Evolutionary conservation across 2,113 vertebrate species (phyloP), one percentile per base, ranked within the genome.

Genomic region (Albula goreensis): DNA sequence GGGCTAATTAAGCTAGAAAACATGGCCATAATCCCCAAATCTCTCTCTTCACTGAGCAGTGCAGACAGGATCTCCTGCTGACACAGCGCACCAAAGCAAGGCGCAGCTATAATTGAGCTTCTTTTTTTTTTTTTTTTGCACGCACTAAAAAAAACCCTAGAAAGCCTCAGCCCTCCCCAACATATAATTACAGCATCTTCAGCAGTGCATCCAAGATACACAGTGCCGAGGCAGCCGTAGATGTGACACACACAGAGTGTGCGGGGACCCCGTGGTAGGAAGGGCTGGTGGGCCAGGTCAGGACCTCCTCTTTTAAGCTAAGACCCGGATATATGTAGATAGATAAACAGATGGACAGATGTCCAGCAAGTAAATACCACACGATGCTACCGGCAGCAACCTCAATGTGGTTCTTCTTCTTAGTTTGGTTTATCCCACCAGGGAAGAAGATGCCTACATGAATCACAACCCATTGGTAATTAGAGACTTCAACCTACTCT

Each of bases 151-250:
- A 93, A 90, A 94, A 93, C 87, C 90, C 90, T 78, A 83, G 86
- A 92, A 90, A 94, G 91, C 91, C 93, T 91, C 88, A 85, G 89
- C 93, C 88, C 88, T 88, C 80, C 92, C 93, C 92, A 95, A 93
- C 92, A 84, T 93, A 89, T 94, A 94, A 96, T 96, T 96, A 95
- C 91, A 93, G 90, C 93, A 94, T 94, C 93, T 94, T 93, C 88
- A 93, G 90, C 8, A 60, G 80, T 66, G 83, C 49, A 86, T 85
- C 88, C 85, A 91, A 63, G 48, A 83, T n/a, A 83, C 56, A 63
- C 15, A 56, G 52, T 7, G 81, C 66, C 63, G 52, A 92, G 86
- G 90, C 90, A 89, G 91, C 86, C 63, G 31, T 80, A 86, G 89
- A 82, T 53, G 13, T 74, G 86, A 93, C 90, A 91, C 89, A 88